These are phyloP conservation scores for Colius striatus DNA, from an alignment of 2,113 vertebrate species.

Conservation along the genomic window DNA sequence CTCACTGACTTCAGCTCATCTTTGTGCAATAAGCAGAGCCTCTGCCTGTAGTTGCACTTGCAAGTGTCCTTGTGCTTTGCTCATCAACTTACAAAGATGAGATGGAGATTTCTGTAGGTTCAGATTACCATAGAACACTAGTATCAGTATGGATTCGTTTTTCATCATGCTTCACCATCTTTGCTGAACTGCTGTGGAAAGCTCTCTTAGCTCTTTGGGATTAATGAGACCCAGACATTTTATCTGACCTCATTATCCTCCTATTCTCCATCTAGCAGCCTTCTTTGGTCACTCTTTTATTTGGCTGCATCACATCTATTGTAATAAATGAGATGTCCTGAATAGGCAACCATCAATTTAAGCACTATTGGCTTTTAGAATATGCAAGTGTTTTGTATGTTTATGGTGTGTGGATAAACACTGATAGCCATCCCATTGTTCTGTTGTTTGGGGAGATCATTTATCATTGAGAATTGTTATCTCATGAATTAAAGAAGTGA, in stretches of 20 bases:
- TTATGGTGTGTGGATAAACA: constrained; percentile 31
- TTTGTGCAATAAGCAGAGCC: background rate
- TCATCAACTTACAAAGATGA: background rate
- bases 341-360: constrained; percentile 25
- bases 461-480: constrained; percentile 30
- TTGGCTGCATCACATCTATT: background rate
- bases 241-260: constrained; percentile 64
- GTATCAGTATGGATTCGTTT: background rate
- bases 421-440: constrained; percentile 26
- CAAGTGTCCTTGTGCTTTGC: background rate
- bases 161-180: background rate
- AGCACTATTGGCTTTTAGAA: background rate
- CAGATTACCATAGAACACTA: background rate
- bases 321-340: constrained; percentile 21
- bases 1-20: background rate
- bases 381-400: background rate
- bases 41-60: background rate
- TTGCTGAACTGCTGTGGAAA: background rate
- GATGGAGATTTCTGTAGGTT: background rate
- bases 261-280: constrained; percentile 21
- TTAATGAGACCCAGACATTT: constrained; percentile 54
- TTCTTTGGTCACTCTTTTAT: constrained; percentile 42
- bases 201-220: background rate
- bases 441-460: background rate
- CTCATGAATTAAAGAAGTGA: background rate